A percentile compares a stretch with the other conserved stretches of the same genome.
phyloP scores from a whole-genome alignment of 1,140 invertebrate species.

The Drosophila parabipectinata region DNA sequence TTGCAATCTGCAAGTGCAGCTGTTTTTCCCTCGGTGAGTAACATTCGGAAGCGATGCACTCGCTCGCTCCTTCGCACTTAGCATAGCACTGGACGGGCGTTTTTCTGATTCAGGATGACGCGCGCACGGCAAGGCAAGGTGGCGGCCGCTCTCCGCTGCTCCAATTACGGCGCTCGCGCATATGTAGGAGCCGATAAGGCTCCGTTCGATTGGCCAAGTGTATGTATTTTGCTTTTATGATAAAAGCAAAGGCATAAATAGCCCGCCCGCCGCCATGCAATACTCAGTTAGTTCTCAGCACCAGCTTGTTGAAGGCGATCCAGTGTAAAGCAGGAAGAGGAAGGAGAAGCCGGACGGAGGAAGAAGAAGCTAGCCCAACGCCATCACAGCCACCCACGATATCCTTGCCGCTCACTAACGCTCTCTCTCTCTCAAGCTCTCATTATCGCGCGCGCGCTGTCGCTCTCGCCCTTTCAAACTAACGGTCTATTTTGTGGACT shows the following conservation, averaged over 20 bases:
- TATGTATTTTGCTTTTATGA: constrained; percentile 24
- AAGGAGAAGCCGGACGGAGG: constrained; percentile 5
- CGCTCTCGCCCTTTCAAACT: not conserved
- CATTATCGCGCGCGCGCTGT: not conserved
- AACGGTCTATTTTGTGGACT: not conserved
- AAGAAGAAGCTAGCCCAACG: constrained; percentile 9
- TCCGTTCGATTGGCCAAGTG: constrained; percentile 20
- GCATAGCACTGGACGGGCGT: not conserved
- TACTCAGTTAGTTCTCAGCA: constrained; percentile 54
- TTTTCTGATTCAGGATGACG: constrained; percentile 23
- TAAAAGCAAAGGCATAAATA: constrained; percentile 79
- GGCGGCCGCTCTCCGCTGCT: constrained; percentile 4
- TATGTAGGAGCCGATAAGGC: constrained; percentile 32
- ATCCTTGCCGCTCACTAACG: constrained; percentile 33
- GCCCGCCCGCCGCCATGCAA: constrained; percentile 41
- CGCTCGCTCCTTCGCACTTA: not conserved
- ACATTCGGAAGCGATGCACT: not conserved
- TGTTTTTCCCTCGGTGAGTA: not conserved
- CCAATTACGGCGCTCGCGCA: not conserved
- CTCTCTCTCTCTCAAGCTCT: constrained; percentile 13
- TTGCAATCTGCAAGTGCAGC: not conserved
- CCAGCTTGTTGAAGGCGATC: constrained; percentile 44
- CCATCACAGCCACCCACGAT: not conserved
- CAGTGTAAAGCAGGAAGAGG: constrained; percentile 12
- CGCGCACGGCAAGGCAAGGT: constrained; percentile 6